Percentiles rank a stretch among this genome's conserved stretches.
phyloP scores from a whole-genome alignment of 2,888 invertebrate genomes.

The Drosophila melanocephala region DNA sequence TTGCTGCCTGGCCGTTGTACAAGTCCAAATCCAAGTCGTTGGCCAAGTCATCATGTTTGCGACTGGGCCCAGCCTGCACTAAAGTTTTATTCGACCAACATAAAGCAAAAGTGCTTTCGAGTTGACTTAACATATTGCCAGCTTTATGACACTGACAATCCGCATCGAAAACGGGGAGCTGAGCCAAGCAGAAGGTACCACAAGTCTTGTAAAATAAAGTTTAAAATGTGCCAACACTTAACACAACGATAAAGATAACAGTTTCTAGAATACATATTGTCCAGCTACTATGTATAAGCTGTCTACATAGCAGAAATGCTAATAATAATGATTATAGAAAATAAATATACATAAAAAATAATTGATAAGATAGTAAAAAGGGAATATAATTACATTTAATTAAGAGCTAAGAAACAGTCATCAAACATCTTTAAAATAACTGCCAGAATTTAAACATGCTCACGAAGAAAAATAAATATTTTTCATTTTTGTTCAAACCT shows the following conservation, averaged over 20 bases:
- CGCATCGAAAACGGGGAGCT: conserved; percentile 31
- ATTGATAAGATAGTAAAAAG: not conserved
- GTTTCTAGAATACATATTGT: not conserved
- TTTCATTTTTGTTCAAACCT: not conserved
- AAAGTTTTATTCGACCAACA: conserved; percentile 75
- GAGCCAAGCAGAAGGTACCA: not conserved
- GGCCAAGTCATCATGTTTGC: conserved; percentile 48
- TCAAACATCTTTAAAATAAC: not conserved
- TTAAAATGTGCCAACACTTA: conserved; percentile 77
- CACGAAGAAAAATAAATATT: not conserved
- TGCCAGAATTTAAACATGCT: not conserved
- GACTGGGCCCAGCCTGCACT: conserved; percentile 63
- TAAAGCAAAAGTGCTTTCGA: conserved; percentile 79
- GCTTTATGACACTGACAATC: conserved; percentile 49
- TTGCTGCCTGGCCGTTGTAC: conserved; percentile 18
- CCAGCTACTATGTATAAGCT: not conserved
- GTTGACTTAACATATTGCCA: conserved; percentile 70
- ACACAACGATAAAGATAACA: conserved; percentile 67
- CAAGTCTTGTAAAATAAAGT: conserved; percentile 49
- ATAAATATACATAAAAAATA: not conserved
- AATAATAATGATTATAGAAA: not conserved
- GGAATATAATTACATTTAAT: not conserved
- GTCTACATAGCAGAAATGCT: not conserved
- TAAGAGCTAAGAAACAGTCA: not conserved
- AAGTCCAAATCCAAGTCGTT: conserved; percentile 29